phyloP scores from a whole-genome alignment of 2,797 vertebrate species.

The Myoxocephalus aenaeus region DNA sequence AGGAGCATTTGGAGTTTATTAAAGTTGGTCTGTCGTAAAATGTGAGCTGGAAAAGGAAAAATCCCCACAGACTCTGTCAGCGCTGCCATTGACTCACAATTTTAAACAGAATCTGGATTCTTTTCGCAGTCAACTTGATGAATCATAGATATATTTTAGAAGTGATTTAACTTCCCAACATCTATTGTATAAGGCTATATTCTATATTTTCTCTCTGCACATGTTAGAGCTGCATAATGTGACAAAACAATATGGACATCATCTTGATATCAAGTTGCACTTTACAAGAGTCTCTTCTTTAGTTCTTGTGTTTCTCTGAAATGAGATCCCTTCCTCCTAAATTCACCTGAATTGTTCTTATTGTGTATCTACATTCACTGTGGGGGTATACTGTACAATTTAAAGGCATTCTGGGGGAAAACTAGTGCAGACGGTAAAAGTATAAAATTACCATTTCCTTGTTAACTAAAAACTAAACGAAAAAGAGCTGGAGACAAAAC shows the following conservation, averaged over 20 bases:
- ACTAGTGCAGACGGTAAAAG: background rate
- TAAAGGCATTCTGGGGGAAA: background rate
- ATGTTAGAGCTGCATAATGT: background rate
- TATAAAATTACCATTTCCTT: background rate
- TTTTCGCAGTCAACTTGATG: background rate
- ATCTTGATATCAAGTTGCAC: background rate
- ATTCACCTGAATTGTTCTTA: background rate
- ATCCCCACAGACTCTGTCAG: conserved; percentile 24
- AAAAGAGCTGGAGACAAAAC: too few relatives aligned
- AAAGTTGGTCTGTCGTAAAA: conserved; percentile 37
- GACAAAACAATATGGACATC: background rate
- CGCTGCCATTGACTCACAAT: conserved; percentile 47
- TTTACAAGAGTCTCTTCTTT: background rate
- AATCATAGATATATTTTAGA: background rate
- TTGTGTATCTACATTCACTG: background rate
- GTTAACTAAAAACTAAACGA: background rate
- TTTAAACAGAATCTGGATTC: conserved; percentile 29
- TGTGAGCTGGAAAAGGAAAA: conserved; percentile 47
- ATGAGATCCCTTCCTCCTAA: background rate
- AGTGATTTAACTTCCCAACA: background rate
- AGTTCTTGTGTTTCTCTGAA: background rate
- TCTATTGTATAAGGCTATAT: background rate
- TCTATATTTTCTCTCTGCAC: background rate
- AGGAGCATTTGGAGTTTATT: conserved; percentile 60
- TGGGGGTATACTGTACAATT: background rate